Conservation (phyloP, 2,888 invertebrate genomes). For the Dicyrtomina minuta region DNA sequence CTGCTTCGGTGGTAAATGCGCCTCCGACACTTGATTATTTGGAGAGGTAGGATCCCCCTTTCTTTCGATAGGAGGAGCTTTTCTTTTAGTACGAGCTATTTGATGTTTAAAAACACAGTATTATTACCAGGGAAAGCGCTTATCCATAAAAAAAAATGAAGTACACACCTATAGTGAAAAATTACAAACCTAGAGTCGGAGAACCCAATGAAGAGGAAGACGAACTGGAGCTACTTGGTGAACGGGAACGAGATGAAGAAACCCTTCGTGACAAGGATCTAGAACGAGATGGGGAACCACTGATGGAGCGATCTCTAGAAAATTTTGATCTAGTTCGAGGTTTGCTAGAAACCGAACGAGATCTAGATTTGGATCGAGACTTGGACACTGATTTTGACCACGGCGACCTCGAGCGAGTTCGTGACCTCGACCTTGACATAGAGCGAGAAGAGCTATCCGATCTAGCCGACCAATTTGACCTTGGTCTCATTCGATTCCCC, state of each 20-base stretch:
- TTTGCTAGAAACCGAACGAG: slow-evolving; percentile 19
- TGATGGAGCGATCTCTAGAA: slow-evolving; percentile 36
- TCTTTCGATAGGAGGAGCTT: slow-evolving; percentile 6
- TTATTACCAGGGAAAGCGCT: too few species aligned
- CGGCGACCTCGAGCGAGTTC: slow-evolving; percentile 51
- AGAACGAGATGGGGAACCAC: slow-evolving; percentile 30
- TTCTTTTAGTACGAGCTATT: slow-evolving; percentile 18
- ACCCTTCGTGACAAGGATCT: slow-evolving; percentile 23
- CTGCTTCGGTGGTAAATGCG: slow-evolving; percentile 13
- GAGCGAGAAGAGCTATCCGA: slow-evolving; percentile 57
- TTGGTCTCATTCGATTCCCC: slow-evolving; percentile 19
- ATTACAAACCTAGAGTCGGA: slow-evolving; percentile 22
- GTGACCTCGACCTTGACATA: slow-evolving; percentile 58
- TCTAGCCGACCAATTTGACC: slow-evolving; percentile 31
- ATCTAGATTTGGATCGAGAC: slow-evolving; percentile 30
- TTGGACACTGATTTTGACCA: slow-evolving; percentile 33
- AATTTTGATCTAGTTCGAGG: slow-evolving; percentile 39
- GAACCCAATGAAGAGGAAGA: slow-evolving; percentile 34
- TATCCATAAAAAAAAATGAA: not conserved
- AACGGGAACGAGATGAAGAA: slow-evolving; percentile 30
- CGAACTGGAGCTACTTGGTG: slow-evolving; percentile 29
- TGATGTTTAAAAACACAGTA: not conserved
- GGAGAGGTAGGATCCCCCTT: not conserved
- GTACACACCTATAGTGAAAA: not conserved
- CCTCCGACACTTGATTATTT: not conserved